Percentiles rank a stretch among this genome's conserved stretches.
These are phyloP conservation scores for Sycobia sp. DNA, from an alignment of 1,140 invertebrate species.

Conservation along the genomic window DNA sequence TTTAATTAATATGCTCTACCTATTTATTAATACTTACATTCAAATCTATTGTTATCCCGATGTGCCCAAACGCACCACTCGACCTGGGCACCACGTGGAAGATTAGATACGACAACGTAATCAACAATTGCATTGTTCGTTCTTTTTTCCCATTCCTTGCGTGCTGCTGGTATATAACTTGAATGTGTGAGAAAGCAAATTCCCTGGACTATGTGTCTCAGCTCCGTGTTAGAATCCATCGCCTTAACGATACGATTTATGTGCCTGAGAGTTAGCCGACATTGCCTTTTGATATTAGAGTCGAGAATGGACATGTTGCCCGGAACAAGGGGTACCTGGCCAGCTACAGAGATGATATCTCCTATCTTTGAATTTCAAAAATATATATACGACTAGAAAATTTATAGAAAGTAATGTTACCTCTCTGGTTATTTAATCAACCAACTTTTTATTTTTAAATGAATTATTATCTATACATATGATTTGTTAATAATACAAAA, in stretches of 20 bases:
- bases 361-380: conserved; percentile 72
- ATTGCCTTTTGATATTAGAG: conserved; percentile 73
- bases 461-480: background rate
- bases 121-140: conserved; percentile 87
- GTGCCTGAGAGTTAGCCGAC: conserved; percentile 81
- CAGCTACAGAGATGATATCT: conserved; percentile 84
- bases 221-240: conserved; percentile 74
- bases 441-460: no score
- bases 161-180: conserved; percentile 72
- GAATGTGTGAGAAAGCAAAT: conserved; percentile 81
- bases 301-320: conserved; percentile 77
- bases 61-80: conserved; percentile 94
- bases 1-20: no score
- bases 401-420: no score
- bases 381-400: no score
- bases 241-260: conserved; percentile 79
- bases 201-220: conserved; percentile 82
- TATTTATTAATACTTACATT: conserved; percentile 83
- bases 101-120: conserved; percentile 79
- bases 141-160: conserved; percentile 78
- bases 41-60: conserved; percentile 82
- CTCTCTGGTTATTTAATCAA: no score
- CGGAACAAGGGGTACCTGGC: conserved; percentile 89
- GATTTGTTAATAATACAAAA: background rate
- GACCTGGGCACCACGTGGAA: conserved; percentile 81